phyloP scores from a whole-genome alignment of 2,888 invertebrate genomes.

The Eutolmus rufibarbis region DNA sequence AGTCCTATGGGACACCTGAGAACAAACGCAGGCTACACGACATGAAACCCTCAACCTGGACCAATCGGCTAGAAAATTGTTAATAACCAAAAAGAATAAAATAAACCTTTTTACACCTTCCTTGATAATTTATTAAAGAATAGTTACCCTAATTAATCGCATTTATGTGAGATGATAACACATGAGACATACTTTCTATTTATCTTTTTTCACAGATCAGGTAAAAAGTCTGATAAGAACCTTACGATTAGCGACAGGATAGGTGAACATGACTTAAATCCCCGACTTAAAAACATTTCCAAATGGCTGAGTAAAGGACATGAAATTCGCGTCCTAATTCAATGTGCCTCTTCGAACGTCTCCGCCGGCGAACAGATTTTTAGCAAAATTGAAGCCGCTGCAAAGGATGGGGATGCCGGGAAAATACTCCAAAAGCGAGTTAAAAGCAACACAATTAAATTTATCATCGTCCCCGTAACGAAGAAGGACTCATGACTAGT shows the following conservation, averaged over 20 bases:
- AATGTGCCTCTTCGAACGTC: conserved; percentile 52
- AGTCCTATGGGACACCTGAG: too few species aligned
- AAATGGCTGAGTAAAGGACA: conserved; percentile 73
- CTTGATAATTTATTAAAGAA: too few species aligned
- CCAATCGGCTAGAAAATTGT: too few species aligned
- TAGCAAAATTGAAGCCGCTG: conserved; percentile 64
- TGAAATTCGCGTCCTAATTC: conserved; percentile 66
- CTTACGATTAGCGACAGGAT: conserved; percentile 70
- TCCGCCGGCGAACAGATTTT: conserved; percentile 65
- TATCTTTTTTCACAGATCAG: conserved; percentile 50
- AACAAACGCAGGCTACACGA: too few species aligned
- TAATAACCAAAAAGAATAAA: too few species aligned
- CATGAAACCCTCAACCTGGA: too few species aligned
- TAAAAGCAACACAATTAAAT: conserved; percentile 70
- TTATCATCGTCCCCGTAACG: conserved; percentile 67
- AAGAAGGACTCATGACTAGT: conserved; percentile 32
- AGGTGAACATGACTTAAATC: conserved; percentile 71
- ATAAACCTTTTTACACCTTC: too few species aligned
- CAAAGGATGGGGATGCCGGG: conserved; percentile 63
- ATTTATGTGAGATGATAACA: too few species aligned
- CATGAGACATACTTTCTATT: background rate
- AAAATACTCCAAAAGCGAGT: conserved; percentile 71
- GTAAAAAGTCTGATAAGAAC: conserved; percentile 70
- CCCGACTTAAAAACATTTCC: conserved; percentile 69
- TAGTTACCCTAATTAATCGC: too few species aligned